Conservation (phyloP, 2,888 invertebrate genomes). For the Odontothrips loti region DNA sequence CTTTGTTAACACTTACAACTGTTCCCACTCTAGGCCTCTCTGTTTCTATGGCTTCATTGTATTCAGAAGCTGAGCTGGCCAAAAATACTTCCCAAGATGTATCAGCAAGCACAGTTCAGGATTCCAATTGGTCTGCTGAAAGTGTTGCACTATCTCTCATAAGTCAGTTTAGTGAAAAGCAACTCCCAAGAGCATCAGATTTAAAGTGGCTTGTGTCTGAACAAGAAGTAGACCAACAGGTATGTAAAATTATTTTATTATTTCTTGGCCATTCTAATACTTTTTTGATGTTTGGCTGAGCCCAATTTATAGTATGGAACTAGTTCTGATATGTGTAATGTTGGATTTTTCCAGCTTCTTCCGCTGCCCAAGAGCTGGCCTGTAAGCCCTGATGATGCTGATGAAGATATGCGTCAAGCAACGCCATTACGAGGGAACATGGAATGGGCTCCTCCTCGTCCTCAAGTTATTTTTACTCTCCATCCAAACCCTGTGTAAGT, state of each 20-base stretch:
- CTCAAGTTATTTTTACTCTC: conserved; percentile 75
- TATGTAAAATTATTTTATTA: conserved; percentile 37
- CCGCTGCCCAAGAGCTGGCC: conserved; percentile 71
- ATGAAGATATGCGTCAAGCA: conserved; percentile 44
- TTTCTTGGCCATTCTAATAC: not conserved
- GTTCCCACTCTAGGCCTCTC: conserved; percentile 49
- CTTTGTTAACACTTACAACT: not conserved
- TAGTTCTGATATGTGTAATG: not conserved
- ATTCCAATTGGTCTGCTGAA: conserved; percentile 58
- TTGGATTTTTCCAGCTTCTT: conserved; percentile 51
- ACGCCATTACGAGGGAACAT: conserved; percentile 65
- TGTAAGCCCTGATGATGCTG: conserved; percentile 60
- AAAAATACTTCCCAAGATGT: conserved; percentile 47
- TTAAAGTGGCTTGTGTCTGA: conserved; percentile 77
- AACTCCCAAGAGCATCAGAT: conserved; percentile 71
- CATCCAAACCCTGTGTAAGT: conserved; percentile 65
- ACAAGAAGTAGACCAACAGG: conserved; percentile 67
- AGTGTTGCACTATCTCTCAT: conserved; percentile 72
- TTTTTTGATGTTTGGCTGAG: not conserved
- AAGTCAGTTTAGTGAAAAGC: conserved; percentile 69
- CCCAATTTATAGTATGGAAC: too few relatives aligned
- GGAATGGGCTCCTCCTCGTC: conserved; percentile 80
- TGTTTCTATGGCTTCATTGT: conserved; percentile 61
- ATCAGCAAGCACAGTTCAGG: conserved; percentile 39
- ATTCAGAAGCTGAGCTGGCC: conserved; percentile 54